phyloP scores from a whole-genome alignment of 2,113 vertebrate species.

The Sinocyclocheilus maitianheensis region DNA sequence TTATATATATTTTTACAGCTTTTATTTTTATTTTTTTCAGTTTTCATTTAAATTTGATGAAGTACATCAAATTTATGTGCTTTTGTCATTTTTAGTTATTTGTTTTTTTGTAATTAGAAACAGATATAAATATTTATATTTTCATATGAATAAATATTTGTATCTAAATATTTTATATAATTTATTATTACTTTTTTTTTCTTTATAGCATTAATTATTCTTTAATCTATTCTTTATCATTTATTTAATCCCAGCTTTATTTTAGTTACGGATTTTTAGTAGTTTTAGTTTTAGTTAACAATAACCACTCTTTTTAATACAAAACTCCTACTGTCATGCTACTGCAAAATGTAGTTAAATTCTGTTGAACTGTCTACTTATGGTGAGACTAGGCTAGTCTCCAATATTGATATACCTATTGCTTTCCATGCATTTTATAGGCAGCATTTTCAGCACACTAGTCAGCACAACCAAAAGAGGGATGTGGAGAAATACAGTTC shows the following conservation, averaged over 20 bases:
- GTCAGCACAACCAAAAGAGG: not conserved
- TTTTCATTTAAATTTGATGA: not conserved
- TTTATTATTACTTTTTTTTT: no score
- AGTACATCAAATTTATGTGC: not conserved
- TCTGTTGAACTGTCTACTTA: not conserved
- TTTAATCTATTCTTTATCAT: not conserved
- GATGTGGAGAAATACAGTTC: conserved; percentile 14
- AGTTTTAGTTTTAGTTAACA: not conserved
- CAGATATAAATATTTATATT: no score
- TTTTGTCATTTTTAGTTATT: not conserved
- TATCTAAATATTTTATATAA: no score
- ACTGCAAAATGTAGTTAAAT: not conserved
- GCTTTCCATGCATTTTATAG: not conserved
- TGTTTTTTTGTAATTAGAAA: no score
- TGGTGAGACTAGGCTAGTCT: not conserved
- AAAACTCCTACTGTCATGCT: not conserved
- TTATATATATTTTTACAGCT: no score
- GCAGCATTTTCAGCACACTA: not conserved
- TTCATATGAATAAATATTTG: no score
- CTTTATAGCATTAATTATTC: not conserved
- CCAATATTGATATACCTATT: not conserved
- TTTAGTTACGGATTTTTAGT: not conserved
- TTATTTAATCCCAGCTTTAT: not conserved
- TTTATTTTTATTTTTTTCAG: not conserved
- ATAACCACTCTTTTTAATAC: not conserved